Base-by-base conservation (phyloP, 2,113 vertebrate genomes). In the Corydoras sp. region DNA sequence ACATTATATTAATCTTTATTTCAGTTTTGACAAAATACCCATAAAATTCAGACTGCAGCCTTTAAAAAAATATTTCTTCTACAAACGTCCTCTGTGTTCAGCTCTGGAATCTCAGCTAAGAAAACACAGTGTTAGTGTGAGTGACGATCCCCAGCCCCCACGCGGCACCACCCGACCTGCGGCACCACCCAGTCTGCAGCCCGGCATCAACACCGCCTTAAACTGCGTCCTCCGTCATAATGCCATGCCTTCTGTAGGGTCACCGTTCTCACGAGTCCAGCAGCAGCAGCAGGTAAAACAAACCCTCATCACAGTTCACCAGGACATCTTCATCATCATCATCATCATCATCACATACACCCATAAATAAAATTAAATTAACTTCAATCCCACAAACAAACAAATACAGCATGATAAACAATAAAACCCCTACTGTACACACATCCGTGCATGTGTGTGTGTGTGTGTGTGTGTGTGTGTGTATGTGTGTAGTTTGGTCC, bases 11-110 rank as follows among this genome's bases (percentile, higher is more conserved):
- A 82, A 81, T 94, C 89, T 98, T 98, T 97, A 97, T 95, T 98
- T 92, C 89, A 89, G 91, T 93, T 91, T 93, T 94, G 93, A 95
- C 92, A 99, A 99, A 98, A 98, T 97, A 94, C 89, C 92, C 94
- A 92, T 89, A 95, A 96, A 98, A 93, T 92, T 89, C 93, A 90
- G 94, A 96, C 91, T 90, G 90, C 92, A 94, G 93, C 90, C 91
- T 83, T 98, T 95, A 99, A 91, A 98, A 97, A 99, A 98, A 99
- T 99, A 99, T 90, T 86, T 94, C 92, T 95, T 89, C 93, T 97
- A 95, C 93, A 92, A 94, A 93, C 93, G 90, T 89, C 89, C 88
- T 86, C 80, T 79, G 80, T 86, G 73, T 84, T 91, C 89, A 88
- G 89, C 90, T 90, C 78, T 85, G 77, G 61, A 85, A 84, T 83